Base-by-base conservation (phyloP, 2,888 invertebrate genomes). In the Zaprionus obscuricornis region DNA sequence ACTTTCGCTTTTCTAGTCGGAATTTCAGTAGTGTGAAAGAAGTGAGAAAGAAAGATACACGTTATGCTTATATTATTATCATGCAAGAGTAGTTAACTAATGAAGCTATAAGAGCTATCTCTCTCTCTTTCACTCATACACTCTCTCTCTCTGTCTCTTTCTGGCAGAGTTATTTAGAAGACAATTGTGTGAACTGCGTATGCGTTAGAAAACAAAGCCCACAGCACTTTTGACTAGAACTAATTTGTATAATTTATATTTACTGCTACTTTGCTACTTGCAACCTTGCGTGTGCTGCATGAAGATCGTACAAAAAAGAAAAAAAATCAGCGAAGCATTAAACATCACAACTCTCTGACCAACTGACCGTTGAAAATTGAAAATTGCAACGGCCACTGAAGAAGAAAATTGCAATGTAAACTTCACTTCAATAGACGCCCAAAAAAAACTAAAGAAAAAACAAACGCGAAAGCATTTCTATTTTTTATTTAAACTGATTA, bases 341-440 rank as follows among this genome's bases (percentile, higher is more conserved):
- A 77, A 50, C 85, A 76, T 70, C 63, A 52, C 66, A 14, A n/a
- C n/a, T 60, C 63, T 52, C 66, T 75, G 74, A 51, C 73, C 88
- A 88, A 73, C 85, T 85, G 84, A 87, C 81, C 86, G 79, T 87
- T 77, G 77, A 87, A 88, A 85, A 85, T 82, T 83, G 81, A 84
- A 87, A 87, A 83, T 79, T 67, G 72, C 66, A 79, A 66, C 66
- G 69, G 74, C 71, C 76, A 87, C 56, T 87, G 79, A 87, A 87
- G 87, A 87, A 83, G 87, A 87, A 86, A 87, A 87, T 86, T 87
- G 77, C 74, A 74, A 60, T 58, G 68, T 50, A 63, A 47, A 34
- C 45, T 43, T 36, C 4, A 57, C n/a, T n/a, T n/a, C n/a, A n/a
- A n/a, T n/a, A n/a, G n/a, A n/a, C n/a, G n/a, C n/a, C n/a, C n/a